phyloP scores from a whole-genome alignment of 2,113 vertebrate genomes.

The Pogonocichla stellata region DNA sequence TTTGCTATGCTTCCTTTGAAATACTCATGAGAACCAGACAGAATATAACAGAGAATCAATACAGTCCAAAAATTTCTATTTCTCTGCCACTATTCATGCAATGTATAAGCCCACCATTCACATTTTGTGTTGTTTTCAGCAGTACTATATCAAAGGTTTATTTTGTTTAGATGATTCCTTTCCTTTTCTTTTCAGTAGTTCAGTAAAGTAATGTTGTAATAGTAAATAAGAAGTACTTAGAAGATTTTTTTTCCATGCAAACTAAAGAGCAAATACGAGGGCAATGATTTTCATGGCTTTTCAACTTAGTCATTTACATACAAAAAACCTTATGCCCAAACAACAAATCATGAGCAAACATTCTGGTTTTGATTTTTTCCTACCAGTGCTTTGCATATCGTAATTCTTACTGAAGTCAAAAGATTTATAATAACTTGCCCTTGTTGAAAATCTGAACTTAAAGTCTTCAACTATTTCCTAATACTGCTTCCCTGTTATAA shows the following conservation, averaged over 20 bases:
- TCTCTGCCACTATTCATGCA: not conserved
- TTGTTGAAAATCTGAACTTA: not conserved
- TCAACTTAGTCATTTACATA: not conserved
- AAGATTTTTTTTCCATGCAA: not conserved
- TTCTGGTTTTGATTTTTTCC: not conserved
- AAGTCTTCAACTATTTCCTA: not conserved
- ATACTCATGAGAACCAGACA: not conserved
- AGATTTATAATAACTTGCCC: not conserved
- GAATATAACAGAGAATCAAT: not conserved
- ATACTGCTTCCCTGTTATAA: not conserved
- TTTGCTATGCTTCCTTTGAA: not conserved
- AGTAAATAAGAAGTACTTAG: not conserved
- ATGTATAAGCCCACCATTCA: not conserved
- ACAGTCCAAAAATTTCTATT: not conserved
- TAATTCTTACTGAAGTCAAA: not conserved
- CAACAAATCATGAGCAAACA: not conserved
- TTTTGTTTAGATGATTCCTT: not conserved
- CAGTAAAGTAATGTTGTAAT: not conserved
- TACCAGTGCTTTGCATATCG: not conserved
- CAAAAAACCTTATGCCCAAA: not conserved
- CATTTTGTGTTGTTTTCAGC: not conserved
- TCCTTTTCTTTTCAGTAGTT: not conserved
- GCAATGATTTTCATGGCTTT: not conserved
- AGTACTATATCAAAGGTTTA: not conserved
- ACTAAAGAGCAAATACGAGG: not conserved